phyloP scores from a whole-genome alignment of 2,113 vertebrate species.

The Notechis scutatus region DNA sequence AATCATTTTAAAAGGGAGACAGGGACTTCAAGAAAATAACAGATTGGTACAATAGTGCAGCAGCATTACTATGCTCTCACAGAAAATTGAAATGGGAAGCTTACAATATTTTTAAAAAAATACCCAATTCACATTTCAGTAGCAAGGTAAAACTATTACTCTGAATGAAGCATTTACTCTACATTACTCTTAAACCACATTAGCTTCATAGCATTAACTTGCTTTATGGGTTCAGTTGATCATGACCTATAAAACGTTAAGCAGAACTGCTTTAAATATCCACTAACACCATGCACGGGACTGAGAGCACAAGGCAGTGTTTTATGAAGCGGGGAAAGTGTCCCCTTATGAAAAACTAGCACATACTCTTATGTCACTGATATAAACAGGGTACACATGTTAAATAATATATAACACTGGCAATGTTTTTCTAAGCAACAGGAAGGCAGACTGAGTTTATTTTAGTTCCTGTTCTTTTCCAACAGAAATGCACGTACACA shows the following conservation, averaged over 20 bases:
- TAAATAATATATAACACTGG: constrained; percentile 70
- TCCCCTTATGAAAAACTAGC: constrained; percentile 73
- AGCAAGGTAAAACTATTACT: constrained; percentile 56
- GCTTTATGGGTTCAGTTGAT: constrained; percentile 68
- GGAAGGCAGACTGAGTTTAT: constrained; percentile 23
- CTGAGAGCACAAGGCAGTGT: constrained; percentile 70
- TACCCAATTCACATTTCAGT: constrained; percentile 26
- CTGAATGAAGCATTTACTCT: constrained; percentile 44
- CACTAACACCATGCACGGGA: constrained; percentile 69
- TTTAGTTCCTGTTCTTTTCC: constrained; percentile 15
- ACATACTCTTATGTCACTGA: constrained; percentile 75
- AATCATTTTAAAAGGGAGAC: rapidly evolving
- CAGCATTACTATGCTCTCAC: constrained; percentile 1
- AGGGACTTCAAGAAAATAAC: constrained; percentile 11
- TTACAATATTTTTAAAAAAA: not conserved
- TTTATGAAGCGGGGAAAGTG: constrained; percentile 74
- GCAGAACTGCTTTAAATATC: constrained; percentile 81
- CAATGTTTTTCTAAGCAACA: constrained; percentile 41
- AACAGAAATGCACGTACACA: not conserved
- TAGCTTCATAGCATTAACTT: constrained; percentile 63
- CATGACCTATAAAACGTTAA: constrained; percentile 81
- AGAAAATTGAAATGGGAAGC: constrained; percentile 18
- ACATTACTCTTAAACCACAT: constrained; percentile 59
- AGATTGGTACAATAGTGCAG: not conserved
- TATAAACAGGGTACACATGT: constrained; percentile 76